Percentiles rank a stretch among this genome's conserved stretches.
These are phyloP conservation scores for Linnaemya tessellans DNA, from an alignment of 2,888 invertebrate species.

Conservation along the genomic window DNA sequence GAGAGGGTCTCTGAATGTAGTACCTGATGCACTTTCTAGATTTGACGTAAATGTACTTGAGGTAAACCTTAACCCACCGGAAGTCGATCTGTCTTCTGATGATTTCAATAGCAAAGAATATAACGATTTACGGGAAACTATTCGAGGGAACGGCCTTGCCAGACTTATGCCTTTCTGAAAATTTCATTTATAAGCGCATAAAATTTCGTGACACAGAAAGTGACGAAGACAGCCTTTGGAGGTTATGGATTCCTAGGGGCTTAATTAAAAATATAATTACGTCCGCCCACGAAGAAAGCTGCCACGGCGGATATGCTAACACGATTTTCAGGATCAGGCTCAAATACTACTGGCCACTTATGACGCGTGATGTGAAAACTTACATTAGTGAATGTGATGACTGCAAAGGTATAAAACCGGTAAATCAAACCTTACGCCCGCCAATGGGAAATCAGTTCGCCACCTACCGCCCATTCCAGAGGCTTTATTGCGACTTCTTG, in stretches of 20 bases:
- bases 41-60: background rate
- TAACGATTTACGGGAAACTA: background rate
- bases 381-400: background rate
- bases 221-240: slow-evolving; percentile 15
- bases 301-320: too few species aligned
- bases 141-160: background rate
- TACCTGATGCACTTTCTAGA: slow-evolving; percentile 21
- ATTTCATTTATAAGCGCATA: slow-evolving; percentile 39
- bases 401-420: background rate
- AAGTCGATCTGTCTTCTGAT: slow-evolving; percentile 9
- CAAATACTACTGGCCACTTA: background rate
- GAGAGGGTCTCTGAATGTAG: slow-evolving; percentile 19
- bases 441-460: background rate
- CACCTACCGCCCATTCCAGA: too few species aligned
- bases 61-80: slow-evolving; percentile 1
- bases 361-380: background rate
- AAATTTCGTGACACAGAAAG: background rate
- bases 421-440: background rate
- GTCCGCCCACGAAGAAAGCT: too few species aligned
- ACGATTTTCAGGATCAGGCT: background rate
- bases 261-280: background rate
- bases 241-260: background rate
- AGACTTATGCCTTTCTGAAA: slow-evolving; percentile 8
- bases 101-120: slow-evolving; percentile 36
- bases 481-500: too few species aligned